Percentiles rank a stretch among this genome's conserved stretches.
Evolutionary conservation across 1,140 invertebrate genomes (phyloP).

Genomic region (Nasonia vitripennis): DNA sequence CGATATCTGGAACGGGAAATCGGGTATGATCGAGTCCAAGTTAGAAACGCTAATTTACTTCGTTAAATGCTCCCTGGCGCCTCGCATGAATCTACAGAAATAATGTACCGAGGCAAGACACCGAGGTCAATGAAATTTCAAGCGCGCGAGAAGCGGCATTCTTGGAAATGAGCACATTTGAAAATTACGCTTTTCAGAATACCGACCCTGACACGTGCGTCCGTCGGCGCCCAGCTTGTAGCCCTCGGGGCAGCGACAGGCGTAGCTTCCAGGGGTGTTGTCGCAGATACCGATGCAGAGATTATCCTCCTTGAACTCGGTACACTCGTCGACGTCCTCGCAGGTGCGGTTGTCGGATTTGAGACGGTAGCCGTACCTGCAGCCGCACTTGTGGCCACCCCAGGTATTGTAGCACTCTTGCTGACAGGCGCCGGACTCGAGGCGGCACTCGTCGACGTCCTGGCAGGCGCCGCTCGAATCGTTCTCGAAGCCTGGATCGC

Average conservation of each 20-base stretch:
- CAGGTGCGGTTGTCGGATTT: conserved; percentile 86
- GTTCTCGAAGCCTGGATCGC: conserved; percentile 82
- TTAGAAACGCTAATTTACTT: too few species aligned
- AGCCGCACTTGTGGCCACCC: conserved; percentile 88
- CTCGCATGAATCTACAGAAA: background rate
- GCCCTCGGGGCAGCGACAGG: conserved; percentile 90
- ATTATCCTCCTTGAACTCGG: conserved; percentile 80
- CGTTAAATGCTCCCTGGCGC: background rate
- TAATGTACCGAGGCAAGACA: background rate
- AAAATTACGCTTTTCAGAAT: too few species aligned
- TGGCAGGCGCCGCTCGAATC: conserved; percentile 77
- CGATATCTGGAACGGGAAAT: conserved; percentile 81
- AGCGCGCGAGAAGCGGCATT: background rate
- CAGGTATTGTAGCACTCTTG: conserved; percentile 90
- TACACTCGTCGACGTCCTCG: conserved; percentile 92
- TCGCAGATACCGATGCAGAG: conserved; percentile 90
- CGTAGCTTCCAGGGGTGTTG: conserved; percentile 91
- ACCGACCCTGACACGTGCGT: conserved; percentile 83
- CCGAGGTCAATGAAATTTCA: background rate
- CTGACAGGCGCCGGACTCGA: conserved; percentile 81
- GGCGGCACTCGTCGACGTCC: conserved; percentile 83
- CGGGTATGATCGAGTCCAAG: background rate
- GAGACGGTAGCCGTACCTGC: conserved; percentile 83
- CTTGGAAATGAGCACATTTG: too few species aligned
- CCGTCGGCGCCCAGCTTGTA: conserved; percentile 84